A percentile compares a stretch with the other conserved stretches of the same genome.
These are phyloP conservation scores for Seriola rivoliana DNA, from an alignment of 2,113 vertebrate genomes.

Conservation along the genomic window DNA sequence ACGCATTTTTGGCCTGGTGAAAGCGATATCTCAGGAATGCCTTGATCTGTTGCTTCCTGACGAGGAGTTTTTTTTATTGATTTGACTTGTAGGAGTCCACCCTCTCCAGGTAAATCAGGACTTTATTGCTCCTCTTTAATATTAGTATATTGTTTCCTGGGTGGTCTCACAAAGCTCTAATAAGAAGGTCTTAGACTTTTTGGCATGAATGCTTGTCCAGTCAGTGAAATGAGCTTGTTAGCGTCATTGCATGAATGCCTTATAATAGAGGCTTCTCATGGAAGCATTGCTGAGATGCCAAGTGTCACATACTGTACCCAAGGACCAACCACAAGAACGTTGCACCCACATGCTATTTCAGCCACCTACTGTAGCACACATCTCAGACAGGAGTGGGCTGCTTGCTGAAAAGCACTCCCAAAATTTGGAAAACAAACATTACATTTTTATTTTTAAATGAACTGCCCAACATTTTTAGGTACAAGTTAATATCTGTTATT, in stretches of 20 bases:
- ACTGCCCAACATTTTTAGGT: slow-evolving; percentile 40
- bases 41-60: no score
- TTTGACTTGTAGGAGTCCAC: no score
- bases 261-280: slow-evolving; percentile 62
- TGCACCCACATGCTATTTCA: slow-evolving; percentile 72
- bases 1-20: no score
- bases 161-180: slow-evolving; percentile 62
- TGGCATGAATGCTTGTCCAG: slow-evolving; percentile 45
- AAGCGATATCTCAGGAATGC: no score
- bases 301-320: slow-evolving; percentile 73
- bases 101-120: slow-evolving; percentile 15
- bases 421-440: slow-evolving; percentile 64
- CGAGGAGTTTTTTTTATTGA: no score
- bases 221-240: slow-evolving; percentile 68
- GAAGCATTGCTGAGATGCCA: slow-evolving; percentile 68
- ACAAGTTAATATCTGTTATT: slow-evolving; percentile 34
- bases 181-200: slow-evolving; percentile 53
- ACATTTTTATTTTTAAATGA: slow-evolving; percentile 48
- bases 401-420: slow-evolving; percentile 47
- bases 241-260: slow-evolving; percentile 67
- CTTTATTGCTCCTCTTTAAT: slow-evolving; percentile 26
- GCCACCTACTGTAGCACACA: slow-evolving; percentile 52
- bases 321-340: slow-evolving; percentile 69
- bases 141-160: slow-evolving; percentile 50
- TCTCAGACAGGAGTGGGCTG: slow-evolving; percentile 40